Conservation (phyloP, 2,888 invertebrate genomes). For the Choreutis nemorana region DNA sequence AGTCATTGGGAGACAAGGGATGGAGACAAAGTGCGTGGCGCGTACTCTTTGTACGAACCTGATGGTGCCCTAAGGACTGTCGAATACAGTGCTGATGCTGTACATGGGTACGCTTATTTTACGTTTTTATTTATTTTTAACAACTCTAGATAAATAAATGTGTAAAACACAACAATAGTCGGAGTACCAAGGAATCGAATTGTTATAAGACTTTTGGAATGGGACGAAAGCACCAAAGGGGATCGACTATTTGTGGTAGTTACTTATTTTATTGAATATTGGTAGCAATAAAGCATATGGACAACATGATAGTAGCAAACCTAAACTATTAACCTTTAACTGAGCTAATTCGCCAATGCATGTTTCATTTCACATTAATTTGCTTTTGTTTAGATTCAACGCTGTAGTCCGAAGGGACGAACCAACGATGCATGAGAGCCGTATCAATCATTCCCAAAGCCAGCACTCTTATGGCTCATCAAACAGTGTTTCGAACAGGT, state of each 20-base stretch:
- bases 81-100: conserved; percentile 54
- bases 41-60: conserved; percentile 53
- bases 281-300: neutral
- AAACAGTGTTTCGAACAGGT: conserved; percentile 13
- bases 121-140: too few species aligned
- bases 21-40: conserved; percentile 56
- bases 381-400: conserved; percentile 27
- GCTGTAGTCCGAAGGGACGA: conserved; percentile 41
- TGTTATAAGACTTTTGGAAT: neutral
- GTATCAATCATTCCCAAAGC: conserved; percentile 17
- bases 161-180: neutral
- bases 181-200: neutral
- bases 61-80: conserved; percentile 59
- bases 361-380: neutral
- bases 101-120: conserved; percentile 37
- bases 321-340: neutral
- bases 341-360: neutral
- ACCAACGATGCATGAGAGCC: conserved; percentile 25
- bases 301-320: neutral
- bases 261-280: too few species aligned
- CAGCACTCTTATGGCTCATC: conserved; percentile 15
- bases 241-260: too few species aligned
- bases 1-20: conserved; percentile 59
- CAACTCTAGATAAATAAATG: neutral
- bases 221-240: too few species aligned